Percentiles rank a stretch among this genome's conserved stretches.
Evolutionary conservation across 2,888 invertebrate genomes (phyloP).

Genomic region (Dryadula phaetusa): DNA sequence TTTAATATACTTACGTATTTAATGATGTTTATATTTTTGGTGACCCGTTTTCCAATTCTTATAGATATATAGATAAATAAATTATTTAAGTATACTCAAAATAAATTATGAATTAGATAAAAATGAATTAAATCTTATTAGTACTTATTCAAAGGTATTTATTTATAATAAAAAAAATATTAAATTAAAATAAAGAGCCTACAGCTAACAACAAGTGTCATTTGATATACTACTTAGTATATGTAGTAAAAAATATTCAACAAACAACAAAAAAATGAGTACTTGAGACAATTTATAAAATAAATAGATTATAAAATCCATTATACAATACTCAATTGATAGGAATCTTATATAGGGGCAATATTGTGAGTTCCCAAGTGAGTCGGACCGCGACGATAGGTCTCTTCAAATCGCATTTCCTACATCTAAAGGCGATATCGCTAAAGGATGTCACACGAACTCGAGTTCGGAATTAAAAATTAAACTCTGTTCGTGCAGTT

Average conservation of each 20-base stretch:
- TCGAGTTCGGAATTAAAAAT: neutral
- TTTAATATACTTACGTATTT: too few relatives aligned
- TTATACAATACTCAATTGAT: conserved; percentile 14
- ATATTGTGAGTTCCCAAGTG: conserved; percentile 34
- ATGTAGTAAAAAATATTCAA: too few relatives aligned
- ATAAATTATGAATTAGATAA: too few relatives aligned
- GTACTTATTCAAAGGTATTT: too few relatives aligned
- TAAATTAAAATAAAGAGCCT: too few relatives aligned
- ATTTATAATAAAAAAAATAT: too few relatives aligned
- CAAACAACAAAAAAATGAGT: too few relatives aligned
- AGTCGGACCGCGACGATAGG: conserved; percentile 23
- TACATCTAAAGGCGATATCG: conserved; percentile 18
- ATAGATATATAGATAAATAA: too few relatives aligned
- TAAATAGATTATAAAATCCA: conserved; percentile 11
- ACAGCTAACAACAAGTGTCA: too few relatives aligned
- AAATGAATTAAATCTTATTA: too few relatives aligned
- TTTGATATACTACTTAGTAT: too few relatives aligned
- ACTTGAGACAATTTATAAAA: neutral
- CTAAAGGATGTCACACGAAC: conserved; percentile 13
- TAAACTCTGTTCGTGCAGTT: neutral
- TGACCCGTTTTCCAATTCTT: neutral
- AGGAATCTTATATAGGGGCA: conserved; percentile 13
- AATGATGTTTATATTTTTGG: neutral
- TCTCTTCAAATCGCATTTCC: conserved; percentile 27
- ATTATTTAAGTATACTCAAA: too few relatives aligned